A percentile compares a stretch with the other conserved stretches of the same genome.
Evolutionary conservation across 2,888 invertebrate species (phyloP).

Genomic region (Thereva nobilitata): DNA sequence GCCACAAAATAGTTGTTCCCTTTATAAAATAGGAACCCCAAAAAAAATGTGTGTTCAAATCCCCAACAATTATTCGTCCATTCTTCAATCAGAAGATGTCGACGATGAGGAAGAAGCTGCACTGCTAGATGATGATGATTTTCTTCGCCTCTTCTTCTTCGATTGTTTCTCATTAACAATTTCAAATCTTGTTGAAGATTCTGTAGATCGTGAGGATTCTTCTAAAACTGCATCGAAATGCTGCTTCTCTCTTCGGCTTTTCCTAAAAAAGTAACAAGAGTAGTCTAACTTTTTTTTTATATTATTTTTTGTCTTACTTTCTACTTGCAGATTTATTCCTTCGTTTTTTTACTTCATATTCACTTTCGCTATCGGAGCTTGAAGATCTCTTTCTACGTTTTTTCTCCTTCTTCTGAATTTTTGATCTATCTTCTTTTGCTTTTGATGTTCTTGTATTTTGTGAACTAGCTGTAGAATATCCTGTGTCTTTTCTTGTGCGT

Average conservation of each 20-base stretch:
- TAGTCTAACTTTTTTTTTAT: background rate
- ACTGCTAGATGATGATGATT: conserved; percentile 11
- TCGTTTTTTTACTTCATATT: conserved; percentile 30
- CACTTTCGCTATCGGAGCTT: conserved; percentile 26
- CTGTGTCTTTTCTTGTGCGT: conserved; percentile 65
- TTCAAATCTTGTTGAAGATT: conserved; percentile 35
- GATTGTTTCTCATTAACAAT: conserved; percentile 39
- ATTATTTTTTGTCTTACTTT: background rate
- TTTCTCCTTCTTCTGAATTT: conserved; percentile 54
- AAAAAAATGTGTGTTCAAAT: too few relatives aligned
- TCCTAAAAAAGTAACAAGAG: conserved; percentile 26
- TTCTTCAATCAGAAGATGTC: conserved; percentile 22
- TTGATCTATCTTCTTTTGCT: conserved; percentile 48
- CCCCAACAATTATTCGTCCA: background rate
- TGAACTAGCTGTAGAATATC: conserved; percentile 71
- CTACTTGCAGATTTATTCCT: conserved; percentile 18
- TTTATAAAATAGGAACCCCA: too few relatives aligned
- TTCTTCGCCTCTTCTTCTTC: conserved; percentile 38
- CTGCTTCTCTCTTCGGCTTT: conserved; percentile 32
- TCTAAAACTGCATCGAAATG: conserved; percentile 42
- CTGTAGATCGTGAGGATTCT: conserved; percentile 36
- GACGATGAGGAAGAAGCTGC: conserved; percentile 23
- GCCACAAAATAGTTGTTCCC: too few relatives aligned
- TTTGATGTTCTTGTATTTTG: conserved; percentile 60
- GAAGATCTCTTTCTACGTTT: conserved; percentile 45